Evolutionary conservation across 2,888 invertebrate genomes (phyloP), one percentile per base, ranked within the genome.

Genomic region (Eudasyphora cyanicolor): DNA sequence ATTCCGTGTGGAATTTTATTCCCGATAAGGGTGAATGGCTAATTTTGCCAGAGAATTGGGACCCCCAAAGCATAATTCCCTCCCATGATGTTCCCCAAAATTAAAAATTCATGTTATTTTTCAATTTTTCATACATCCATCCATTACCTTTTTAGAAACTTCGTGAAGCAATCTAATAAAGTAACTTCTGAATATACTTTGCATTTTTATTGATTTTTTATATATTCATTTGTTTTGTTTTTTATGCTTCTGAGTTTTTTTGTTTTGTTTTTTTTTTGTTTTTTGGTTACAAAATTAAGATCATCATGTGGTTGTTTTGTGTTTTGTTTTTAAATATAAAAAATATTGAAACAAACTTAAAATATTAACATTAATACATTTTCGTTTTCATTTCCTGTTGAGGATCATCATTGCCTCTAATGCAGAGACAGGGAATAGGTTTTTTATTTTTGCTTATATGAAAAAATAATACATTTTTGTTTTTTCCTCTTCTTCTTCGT

Each of bases 271-370:
- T 54, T 64, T 67, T 67, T 67, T 54, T n/a, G 29, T n/a, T 81
- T 82, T 83, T 83, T 83, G 75, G 79, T 82, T 83, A 83, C 71
- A 80, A 80, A 80, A 78, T 77, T 75, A 80, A 83, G 77, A 80
- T 80, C 77, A 73, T 82, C 29, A 49, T 83, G 42, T 79, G n/a
- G 29, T 78, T 76, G 57, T 29, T 69, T 64, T 42, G 17, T 67
- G n/a, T 35, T 75, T 75, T 42, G 29, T 70, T 77, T n/a, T 76
- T 54, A 57, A 57, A 42, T 73, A 67, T 76, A 67, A 67, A 67
- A 67, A 67, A 42, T 8, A 21, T 67, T 42, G 67, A 42, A 67
- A 38, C 38, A 67, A 67, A 38, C 42, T 67, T 42, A 67, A 42
- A 67, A 38, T 24, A 38, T 78, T 69, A 73, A 75, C 29, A 71